Conservation (phyloP, 2,797 vertebrate species). For the Brachymystax lenok region DNA sequence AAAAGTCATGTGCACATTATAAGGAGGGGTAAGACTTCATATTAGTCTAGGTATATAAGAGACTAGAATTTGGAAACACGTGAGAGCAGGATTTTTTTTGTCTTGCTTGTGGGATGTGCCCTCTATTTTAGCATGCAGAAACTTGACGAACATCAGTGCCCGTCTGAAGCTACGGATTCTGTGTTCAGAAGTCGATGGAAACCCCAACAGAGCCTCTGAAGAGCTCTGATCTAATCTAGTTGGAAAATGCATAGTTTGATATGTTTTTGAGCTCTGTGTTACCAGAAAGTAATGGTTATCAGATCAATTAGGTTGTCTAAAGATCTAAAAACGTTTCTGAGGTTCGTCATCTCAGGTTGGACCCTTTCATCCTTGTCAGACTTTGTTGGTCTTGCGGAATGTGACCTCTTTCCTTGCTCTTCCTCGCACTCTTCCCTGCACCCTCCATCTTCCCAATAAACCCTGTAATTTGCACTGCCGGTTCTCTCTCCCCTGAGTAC, state of each 20-base stretch:
- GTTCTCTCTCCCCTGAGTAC: slow-evolving; percentile 85
- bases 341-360: neutral
- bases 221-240: slow-evolving; percentile 10
- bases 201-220: slow-evolving; percentile 3
- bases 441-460: slow-evolving; percentile 58
- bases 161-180: slow-evolving; percentile 61
- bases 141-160: slow-evolving; percentile 58
- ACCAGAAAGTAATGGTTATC: neutral
- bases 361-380: neutral
- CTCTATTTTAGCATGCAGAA: slow-evolving; percentile 51
- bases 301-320: neutral
- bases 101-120: slow-evolving; percentile 46
- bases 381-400: neutral
- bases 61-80: neutral
- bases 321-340: neutral
- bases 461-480: slow-evolving; percentile 73
- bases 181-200: slow-evolving; percentile 56
- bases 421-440: slow-evolving; percentile 35
- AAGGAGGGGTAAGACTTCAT: neutral
- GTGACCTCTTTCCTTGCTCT: neutral
- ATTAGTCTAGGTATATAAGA: neutral
- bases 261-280: neutral
- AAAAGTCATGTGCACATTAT: neutral
- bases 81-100: slow-evolving; percentile 13
- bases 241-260: slow-evolving; percentile 1